Percentiles rank a stretch among this genome's conserved stretches.
Conservation (phyloP, 1,140 invertebrate species). For the Lepidostoma basale region DNA sequence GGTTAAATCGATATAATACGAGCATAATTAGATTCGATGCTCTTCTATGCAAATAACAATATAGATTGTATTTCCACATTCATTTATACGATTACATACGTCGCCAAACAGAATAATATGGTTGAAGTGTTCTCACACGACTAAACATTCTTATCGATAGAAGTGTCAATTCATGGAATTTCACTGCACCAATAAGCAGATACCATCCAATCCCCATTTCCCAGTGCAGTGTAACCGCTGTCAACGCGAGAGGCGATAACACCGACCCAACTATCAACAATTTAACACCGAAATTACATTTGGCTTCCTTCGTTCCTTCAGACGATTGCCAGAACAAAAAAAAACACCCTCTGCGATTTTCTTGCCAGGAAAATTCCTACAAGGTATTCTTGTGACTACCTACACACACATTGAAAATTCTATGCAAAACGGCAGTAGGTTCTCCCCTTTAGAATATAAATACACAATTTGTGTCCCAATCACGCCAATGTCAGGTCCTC, state of each 20-base stretch:
- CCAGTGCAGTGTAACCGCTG: background rate
- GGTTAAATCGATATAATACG: too few relatives aligned
- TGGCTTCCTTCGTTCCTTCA: conserved; percentile 3
- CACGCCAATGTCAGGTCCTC: too few relatives aligned
- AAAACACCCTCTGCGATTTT: conserved; percentile 5
- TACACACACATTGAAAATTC: background rate
- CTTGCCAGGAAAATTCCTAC: conserved; percentile 1
- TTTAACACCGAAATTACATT: conserved; percentile 33
- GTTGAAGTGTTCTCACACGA: too few relatives aligned
- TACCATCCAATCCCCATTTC: background rate
- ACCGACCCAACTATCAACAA: conserved; percentile 17
- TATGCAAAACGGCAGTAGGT: too few relatives aligned
- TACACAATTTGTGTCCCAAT: too few relatives aligned
- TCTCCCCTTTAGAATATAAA: too few relatives aligned
- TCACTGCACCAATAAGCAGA: conserved; percentile 10
- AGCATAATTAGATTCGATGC: too few relatives aligned
- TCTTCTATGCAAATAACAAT: too few relatives aligned
- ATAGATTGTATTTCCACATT: too few relatives aligned
- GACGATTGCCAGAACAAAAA: conserved; percentile 3
- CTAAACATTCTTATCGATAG: background rate
- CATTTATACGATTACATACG: too few relatives aligned
- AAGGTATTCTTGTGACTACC: background rate
- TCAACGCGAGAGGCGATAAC: conserved; percentile 1
- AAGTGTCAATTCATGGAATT: background rate
- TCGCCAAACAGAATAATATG: too few relatives aligned